Conservation (phyloP, 2,888 invertebrate genomes). For the Zygothrica quintamaculata region DNA sequence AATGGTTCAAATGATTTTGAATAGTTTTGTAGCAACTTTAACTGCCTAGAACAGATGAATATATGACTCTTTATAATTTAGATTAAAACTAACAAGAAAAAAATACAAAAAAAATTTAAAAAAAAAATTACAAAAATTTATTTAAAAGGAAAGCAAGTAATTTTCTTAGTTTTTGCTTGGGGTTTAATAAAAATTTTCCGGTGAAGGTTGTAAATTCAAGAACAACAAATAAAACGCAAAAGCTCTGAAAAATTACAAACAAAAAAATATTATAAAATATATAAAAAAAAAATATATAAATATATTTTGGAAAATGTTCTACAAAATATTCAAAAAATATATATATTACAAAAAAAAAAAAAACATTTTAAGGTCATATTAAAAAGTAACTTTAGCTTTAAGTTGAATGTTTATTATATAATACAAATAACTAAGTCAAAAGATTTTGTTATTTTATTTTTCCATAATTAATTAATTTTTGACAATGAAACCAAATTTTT, state of each 20-base stretch:
- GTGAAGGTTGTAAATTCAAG: conserved; percentile 47
- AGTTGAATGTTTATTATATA: conserved; percentile 53
- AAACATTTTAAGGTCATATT: conserved; percentile 4
- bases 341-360: conserved; percentile 26
- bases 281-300: conserved; percentile 28
- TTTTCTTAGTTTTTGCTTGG: conserved; percentile 17
- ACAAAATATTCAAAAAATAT: conserved; percentile 3
- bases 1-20: conserved; percentile 58
- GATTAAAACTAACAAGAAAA: conserved; percentile 49
- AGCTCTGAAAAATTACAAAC: conserved; percentile 38
- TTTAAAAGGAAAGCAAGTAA: conserved; percentile 30
- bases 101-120: conserved; percentile 22
- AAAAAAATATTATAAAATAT: conserved; percentile 26
- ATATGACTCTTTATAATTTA: conserved; percentile 61
- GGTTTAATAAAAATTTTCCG: conserved; percentile 47
- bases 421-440: conserved; percentile 20
- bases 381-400: conserved; percentile 34
- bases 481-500: conserved; percentile 23
- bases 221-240: conserved; percentile 39
- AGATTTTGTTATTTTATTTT: conserved; percentile 23
- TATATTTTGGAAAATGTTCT: conserved; percentile 33
- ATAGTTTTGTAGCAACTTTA: conserved; percentile 73
- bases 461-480: conserved; percentile 31
- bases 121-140: conserved; percentile 9
- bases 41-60: conserved; percentile 79